These are phyloP conservation scores for Epistrophe eligans DNA, from an alignment of 2,888 invertebrate species.

Conservation along the genomic window DNA sequence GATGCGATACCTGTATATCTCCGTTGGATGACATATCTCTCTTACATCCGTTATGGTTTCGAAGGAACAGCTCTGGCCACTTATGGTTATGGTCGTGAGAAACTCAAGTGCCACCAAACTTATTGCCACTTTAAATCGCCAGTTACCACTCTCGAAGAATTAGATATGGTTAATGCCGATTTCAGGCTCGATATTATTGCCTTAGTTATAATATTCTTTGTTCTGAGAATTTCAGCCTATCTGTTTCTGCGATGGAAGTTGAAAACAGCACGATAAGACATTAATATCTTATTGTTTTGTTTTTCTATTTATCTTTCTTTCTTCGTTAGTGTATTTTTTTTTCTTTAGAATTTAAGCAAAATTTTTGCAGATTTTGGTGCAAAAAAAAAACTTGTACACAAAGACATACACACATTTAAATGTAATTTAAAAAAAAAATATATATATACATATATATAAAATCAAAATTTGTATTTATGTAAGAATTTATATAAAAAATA, in stretches of 20 bases:
- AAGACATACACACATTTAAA: constrained; percentile 63
- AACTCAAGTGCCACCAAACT: constrained; percentile 91
- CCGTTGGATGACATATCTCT: constrained; percentile 97
- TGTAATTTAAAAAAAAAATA: constrained; percentile 43
- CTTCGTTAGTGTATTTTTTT: constrained; percentile 74
- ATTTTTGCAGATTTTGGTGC: constrained; percentile 67
- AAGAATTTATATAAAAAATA: constrained; percentile 62
- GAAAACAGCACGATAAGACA: constrained; percentile 90
- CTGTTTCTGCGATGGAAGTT: constrained; percentile 95
- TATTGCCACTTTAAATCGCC: constrained; percentile 96
- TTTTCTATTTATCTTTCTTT: background rate
- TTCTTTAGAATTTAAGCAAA: constrained; percentile 52
- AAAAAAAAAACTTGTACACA: constrained; percentile 68
- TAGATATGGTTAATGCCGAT: constrained; percentile 93
- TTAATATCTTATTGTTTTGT: background rate
- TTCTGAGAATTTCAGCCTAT: constrained; percentile 92
- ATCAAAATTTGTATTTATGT: constrained; percentile 39
- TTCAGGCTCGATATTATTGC: constrained; percentile 92
- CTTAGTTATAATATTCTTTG: constrained; percentile 90
- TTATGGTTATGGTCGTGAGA: constrained; percentile 92
- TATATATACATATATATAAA: no score
- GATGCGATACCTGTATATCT: constrained; percentile 97
- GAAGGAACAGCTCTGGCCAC: constrained; percentile 97
- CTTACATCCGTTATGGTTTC: constrained; percentile 97
- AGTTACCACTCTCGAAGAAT: constrained; percentile 91